Percentiles rank a stretch among this genome's conserved stretches.
These are phyloP conservation scores for Alcedo atthis DNA, from an alignment of 2,797 vertebrate species.

Conservation along the genomic window DNA sequence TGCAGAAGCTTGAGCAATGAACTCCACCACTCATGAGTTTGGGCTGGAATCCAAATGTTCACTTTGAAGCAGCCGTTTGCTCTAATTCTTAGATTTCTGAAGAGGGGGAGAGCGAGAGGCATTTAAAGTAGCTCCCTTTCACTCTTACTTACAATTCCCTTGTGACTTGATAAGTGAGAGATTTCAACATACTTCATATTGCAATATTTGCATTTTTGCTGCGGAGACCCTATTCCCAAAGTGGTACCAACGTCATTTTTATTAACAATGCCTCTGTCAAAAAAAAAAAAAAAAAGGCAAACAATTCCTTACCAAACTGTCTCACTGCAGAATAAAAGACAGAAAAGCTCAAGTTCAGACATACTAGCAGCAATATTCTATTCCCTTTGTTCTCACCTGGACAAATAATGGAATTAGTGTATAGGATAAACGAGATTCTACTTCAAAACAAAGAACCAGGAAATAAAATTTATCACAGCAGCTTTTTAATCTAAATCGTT, in stretches of 20 bases:
- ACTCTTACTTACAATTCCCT: conserved; percentile 32
- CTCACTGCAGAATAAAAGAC: background rate
- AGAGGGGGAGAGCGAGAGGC: background rate
- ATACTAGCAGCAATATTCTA: background rate
- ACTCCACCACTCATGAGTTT: background rate
- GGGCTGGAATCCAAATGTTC: conserved; percentile 14
- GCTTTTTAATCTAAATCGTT: conserved; percentile 18
- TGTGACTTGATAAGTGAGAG: background rate
- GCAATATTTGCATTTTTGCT: conserved; percentile 47
- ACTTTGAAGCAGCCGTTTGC: background rate
- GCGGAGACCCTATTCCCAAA: conserved; percentile 9
- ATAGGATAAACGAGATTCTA: background rate
- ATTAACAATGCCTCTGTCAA: background rate
- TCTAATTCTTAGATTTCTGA: background rate
- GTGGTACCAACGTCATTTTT: background rate
- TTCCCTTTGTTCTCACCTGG: background rate
- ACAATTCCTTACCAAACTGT: background rate
- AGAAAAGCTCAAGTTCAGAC: background rate
- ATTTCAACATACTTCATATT: conserved; percentile 3
- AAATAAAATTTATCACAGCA: background rate
- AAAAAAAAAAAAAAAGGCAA: background rate
- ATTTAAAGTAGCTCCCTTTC: background rate
- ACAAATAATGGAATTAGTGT: conserved; percentile 4
- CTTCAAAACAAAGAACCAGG: background rate
- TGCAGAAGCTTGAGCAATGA: conserved; percentile 10